Evolutionary conservation across 2,888 invertebrate genomes (phyloP), one percentile per base, ranked within the genome.

Genomic region (Notocelia uddmanniana): DNA sequence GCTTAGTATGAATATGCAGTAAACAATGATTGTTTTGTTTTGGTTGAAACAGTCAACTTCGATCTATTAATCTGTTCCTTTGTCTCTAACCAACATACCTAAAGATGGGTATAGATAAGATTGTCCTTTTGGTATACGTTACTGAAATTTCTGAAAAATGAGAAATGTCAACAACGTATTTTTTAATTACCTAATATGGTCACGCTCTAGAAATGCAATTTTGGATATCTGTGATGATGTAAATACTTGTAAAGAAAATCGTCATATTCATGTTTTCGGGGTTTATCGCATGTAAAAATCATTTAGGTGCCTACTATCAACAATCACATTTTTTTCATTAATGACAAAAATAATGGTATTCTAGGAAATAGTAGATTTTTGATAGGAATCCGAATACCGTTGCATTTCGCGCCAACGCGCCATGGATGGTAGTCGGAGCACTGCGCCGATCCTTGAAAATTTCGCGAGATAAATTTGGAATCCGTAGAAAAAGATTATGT

Each of bases 341-440:
- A 45, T 8, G n/a, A 45, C n/a, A 45, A 45, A 45, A 15, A n/a
- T n/a, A n/a, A 45, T 3, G 8, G 0, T 13, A 13, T n/a, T n/a
- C n/a, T n/a, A 45, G 45, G n/a, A 5, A 45, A 45, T 45, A 41
- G 15, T 41, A 41, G 15, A 45, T n/a, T n/a, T 45, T 8, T 45
- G 45, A 13, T 5, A n/a, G 45, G 45, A 45, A 45, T 45, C n/a
- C 45, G 45, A 45, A 45, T n/a, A 70, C 76, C 77, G 75, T 77
- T 77, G 75, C 73, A 74, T 48, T 74, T 73, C 67, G 55, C 60
- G 68, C 62, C 21, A 18, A 5, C 5, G 5, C 26, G 3, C 5
- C 2, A 3, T 2, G 2, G 26, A 2, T 26, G 3, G 31, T 37
- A 19, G 45, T 13, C 41, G 18, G 77, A 75, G 75, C 58, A 55